Evolutionary conservation across 1,140 invertebrate genomes (phyloP).

Genomic region (Aphis gossypii): DNA sequence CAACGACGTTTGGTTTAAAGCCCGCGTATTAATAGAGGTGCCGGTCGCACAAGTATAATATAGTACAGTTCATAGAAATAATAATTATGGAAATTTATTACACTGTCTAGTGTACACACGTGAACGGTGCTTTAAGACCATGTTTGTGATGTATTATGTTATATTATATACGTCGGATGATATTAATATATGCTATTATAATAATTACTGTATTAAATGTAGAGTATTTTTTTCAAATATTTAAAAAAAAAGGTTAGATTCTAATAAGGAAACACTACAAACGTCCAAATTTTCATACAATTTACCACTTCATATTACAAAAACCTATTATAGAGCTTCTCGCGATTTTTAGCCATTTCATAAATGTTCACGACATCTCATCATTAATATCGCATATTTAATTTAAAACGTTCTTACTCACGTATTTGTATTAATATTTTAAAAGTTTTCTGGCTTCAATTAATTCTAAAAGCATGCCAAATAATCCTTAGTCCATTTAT

Average conservation of each 20-base stretch:
- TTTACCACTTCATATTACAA: not conserved
- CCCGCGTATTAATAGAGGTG: not conserved
- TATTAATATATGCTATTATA: not conserved
- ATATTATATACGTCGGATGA: not conserved
- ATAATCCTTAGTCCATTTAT: too few relatives aligned
- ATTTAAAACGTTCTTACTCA: not conserved
- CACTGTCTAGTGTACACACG: not conserved
- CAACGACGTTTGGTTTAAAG: not conserved
- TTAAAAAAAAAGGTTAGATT: not conserved
- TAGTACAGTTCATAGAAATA: not conserved
- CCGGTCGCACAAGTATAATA: not conserved
- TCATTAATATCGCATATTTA: not conserved
- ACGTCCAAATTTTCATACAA: not conserved
- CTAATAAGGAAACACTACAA: not conserved
- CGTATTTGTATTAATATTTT: not conserved
- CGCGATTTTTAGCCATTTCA: not conserved
- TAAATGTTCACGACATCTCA: not conserved
- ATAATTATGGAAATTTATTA: constrained; percentile 27
- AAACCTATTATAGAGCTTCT: not conserved
- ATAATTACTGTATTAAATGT: not conserved
- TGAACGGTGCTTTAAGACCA: not conserved
- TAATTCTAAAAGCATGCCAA: not conserved
- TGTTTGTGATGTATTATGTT: not conserved
- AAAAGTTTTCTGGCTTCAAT: not conserved
- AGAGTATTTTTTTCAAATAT: not conserved